Conservation (phyloP, 1,140 invertebrate species). For the honey bee (Apis mellifera) region DNA sequence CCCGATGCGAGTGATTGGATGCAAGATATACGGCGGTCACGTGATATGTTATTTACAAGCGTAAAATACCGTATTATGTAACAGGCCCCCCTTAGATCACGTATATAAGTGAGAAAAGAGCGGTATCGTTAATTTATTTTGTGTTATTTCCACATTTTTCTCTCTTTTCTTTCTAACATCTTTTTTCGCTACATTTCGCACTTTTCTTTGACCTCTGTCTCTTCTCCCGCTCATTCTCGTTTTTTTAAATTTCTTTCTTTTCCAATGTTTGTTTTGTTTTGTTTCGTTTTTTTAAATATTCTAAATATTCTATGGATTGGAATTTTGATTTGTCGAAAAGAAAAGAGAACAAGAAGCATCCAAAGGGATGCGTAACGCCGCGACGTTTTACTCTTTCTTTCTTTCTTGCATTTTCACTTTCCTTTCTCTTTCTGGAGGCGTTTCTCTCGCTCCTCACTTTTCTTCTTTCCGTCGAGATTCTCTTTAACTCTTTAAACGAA, state of each 20-base stretch:
- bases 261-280: background rate
- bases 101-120: slow-evolving; percentile 65
- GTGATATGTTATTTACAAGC: slow-evolving; percentile 73
- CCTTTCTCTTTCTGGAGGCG: background rate
- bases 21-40: slow-evolving; percentile 71
- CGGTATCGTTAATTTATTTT: slow-evolving; percentile 70
- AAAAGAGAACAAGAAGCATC: background rate
- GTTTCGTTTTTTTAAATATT: background rate
- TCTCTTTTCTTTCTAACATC: background rate
- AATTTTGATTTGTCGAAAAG: background rate
- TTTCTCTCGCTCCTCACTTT: slow-evolving; percentile 21
- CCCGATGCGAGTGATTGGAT: slow-evolving; percentile 60
- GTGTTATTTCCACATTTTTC: slow-evolving; percentile 11
- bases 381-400: slow-evolving; percentile 9
- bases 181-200: too few relatives aligned
- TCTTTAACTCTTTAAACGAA: slow-evolving; percentile 50
- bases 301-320: background rate
- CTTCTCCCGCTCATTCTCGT: background rate
- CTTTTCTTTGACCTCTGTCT: background rate
- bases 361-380: background rate
- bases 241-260: background rate
- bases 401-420: slow-evolving; percentile 34
- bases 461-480: slow-evolving; percentile 45
- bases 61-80: slow-evolving; percentile 67
- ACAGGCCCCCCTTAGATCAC: slow-evolving; percentile 62